Percentiles rank a stretch among this genome's conserved stretches.
phyloP scores from a whole-genome alignment of 64 coral and sea anemone species.

The Pocillopora damicornis region DNA sequence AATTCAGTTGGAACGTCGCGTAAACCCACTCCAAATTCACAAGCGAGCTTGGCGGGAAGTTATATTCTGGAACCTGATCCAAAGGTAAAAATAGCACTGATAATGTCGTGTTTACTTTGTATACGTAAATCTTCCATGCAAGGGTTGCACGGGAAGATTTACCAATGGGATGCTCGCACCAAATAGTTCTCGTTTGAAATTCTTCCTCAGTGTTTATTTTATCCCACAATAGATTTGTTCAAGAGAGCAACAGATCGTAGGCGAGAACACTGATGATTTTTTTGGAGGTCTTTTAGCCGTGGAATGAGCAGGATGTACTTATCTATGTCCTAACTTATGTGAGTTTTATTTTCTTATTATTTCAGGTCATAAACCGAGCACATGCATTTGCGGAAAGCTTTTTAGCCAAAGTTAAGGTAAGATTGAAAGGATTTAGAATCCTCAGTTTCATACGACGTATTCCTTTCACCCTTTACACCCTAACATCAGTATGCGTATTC shows the following conservation, averaged over 20 bases:
- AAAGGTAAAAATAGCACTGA: constrained; percentile 45
- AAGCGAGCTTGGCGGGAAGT: constrained; percentile 15
- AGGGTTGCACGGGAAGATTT: too few relatives aligned
- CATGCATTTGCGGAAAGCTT: constrained; percentile 72
- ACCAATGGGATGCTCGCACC: too few relatives aligned
- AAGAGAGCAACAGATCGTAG: too few relatives aligned
- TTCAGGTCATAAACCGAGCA: constrained; percentile 51
- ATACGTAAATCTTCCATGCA: background rate
- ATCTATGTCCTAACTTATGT: background rate
- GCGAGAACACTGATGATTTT: too few relatives aligned
- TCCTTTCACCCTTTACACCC: background rate
- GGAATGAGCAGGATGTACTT: too few relatives aligned
- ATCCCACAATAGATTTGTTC: too few relatives aligned
- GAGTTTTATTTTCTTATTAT: background rate
- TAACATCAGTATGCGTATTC: too few relatives aligned
- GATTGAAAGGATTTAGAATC: background rate
- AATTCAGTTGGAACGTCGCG: constrained; percentile 14
- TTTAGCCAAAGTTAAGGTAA: constrained; percentile 76
- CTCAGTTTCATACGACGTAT: background rate
- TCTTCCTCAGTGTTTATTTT: too few relatives aligned
- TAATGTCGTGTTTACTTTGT: background rate
- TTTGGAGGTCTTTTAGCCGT: too few relatives aligned
- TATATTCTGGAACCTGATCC: constrained; percentile 75
- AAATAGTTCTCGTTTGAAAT: too few relatives aligned
- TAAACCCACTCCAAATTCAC: constrained; percentile 21